Evolutionary conservation across 2,113 vertebrate genomes (phyloP), one percentile per base, ranked within the genome.

Genomic region (Nannobrachium achirus): DNA sequence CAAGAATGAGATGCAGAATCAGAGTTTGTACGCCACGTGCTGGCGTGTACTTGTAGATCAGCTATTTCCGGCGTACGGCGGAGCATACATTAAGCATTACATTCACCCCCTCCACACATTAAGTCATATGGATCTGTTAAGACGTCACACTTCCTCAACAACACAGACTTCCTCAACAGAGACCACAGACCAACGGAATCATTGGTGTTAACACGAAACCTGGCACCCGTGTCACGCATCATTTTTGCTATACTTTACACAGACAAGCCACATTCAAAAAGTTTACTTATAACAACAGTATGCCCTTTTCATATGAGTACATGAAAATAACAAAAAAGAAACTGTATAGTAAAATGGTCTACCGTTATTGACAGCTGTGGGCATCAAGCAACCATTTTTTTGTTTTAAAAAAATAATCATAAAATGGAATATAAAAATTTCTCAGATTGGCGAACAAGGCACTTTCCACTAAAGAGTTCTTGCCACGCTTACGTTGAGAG

Each of bases 91-190:
- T 33, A 33, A 33, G 25, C 25, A 33, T 75, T 83, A 88, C 83
- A 81, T 87, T 86, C 76, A 83, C 79, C 65, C 25, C 79, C 53
- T 84, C 76, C 60, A 68, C 59, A 76, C 10, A 33, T 33, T 33
- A 33, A 10, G 62, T 51, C 42, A 56, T 40, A 10, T 48, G 6
- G 45, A 75, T 61, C 56, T 79, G 63, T 66, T 46, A 79, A 65
- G 41, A 71, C 53, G 55, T 84, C 70, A 80, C 66, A 82, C 76
- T 66, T 71, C 65, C 78, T 80, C 68, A 56, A n/a, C n/a, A n/a
- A n/a, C 60, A 63, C 69, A 81, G 73, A 76, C 78, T n/a, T n/a
- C 68, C 59, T n/a, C n/a, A n/a, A n/a, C 61, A 63, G 66, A 82
- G 73, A 76, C 78, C 69, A 81, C 42, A 44, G 57, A 60, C 56